A percentile compares a stretch with the other conserved stretches of the same genome.
Evolutionary conservation across 1,140 invertebrate genomes (phyloP).

Genomic region (Onthophagus taurus): DNA sequence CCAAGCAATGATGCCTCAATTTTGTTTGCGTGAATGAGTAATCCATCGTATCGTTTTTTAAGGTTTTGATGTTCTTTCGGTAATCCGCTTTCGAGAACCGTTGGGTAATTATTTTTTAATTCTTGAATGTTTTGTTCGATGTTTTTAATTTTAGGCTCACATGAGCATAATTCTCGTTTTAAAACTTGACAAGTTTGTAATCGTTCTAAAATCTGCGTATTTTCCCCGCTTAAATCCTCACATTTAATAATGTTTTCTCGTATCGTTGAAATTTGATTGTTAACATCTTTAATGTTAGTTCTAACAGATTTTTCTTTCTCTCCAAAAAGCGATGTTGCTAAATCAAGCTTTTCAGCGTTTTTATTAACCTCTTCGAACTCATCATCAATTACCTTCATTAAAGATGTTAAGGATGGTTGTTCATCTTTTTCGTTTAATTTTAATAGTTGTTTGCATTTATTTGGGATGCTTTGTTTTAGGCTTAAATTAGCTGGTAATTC

Average conservation of each 20-base stretch:
- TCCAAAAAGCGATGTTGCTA: slow-evolving; percentile 55
- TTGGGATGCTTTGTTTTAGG: slow-evolving; percentile 61
- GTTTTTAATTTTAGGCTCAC: slow-evolving; percentile 55
- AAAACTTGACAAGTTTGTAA: slow-evolving; percentile 64
- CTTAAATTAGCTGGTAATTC: slow-evolving; percentile 71
- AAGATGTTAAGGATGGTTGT: slow-evolving; percentile 57
- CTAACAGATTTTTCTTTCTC: slow-evolving; percentile 65
- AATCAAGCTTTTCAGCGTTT: slow-evolving; percentile 67
- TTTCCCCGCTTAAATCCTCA: slow-evolving; percentile 83
- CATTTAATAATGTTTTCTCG: slow-evolving; percentile 81
- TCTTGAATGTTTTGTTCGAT: slow-evolving; percentile 59
- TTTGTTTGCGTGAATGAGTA: slow-evolving; percentile 65
- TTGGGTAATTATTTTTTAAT: slow-evolving; percentile 67
- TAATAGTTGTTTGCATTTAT: slow-evolving; percentile 71
- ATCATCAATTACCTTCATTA: slow-evolving; percentile 61
- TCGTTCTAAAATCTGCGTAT: slow-evolving; percentile 69
- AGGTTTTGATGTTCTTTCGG: slow-evolving; percentile 71
- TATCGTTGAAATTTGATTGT: slow-evolving; percentile 61
- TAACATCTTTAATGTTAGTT: slow-evolving; percentile 57
- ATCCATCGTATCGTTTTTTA: slow-evolving; percentile 65
- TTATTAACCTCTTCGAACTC: slow-evolving; percentile 68
- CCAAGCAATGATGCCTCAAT: slow-evolving; percentile 69
- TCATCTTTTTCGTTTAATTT: slow-evolving; percentile 66
- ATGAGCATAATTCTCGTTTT: slow-evolving; percentile 56
- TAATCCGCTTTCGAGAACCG: slow-evolving; percentile 62